Evolutionary conservation across 2,888 invertebrate species (phyloP).

Genomic region (Agrilus cyanescens): DNA sequence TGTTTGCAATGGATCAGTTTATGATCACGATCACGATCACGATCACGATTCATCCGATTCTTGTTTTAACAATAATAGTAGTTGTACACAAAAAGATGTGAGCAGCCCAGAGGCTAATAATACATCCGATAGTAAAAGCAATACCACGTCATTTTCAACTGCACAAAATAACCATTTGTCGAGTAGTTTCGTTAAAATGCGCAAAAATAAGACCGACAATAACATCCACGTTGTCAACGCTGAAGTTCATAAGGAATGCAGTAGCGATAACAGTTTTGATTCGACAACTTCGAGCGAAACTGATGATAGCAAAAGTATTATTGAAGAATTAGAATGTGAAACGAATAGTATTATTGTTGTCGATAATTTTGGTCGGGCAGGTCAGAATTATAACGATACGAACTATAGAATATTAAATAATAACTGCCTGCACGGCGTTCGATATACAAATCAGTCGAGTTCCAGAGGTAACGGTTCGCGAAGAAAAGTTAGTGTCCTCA

Average conservation of each 20-base stretch:
- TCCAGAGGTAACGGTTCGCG: conserved; percentile 24
- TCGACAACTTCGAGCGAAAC: conserved; percentile 3
- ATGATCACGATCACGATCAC: too few relatives aligned
- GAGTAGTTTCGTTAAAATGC: background rate
- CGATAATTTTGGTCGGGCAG: conserved; percentile 9
- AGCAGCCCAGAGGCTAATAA: too few relatives aligned
- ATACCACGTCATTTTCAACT: too few relatives aligned
- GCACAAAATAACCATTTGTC: too few relatives aligned
- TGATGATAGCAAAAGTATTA: conserved; percentile 5
- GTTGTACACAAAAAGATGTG: too few relatives aligned
- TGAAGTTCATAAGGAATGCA: conserved; percentile 18
- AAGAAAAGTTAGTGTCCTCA: conserved; percentile 29
- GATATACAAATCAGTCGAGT: conserved; percentile 21
- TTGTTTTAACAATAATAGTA: too few relatives aligned
- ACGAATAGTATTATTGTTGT: conserved; percentile 10
- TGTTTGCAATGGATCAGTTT: too few relatives aligned
- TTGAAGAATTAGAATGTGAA: conserved; percentile 4
- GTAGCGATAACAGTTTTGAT: conserved; percentile 7
- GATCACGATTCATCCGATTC: too few relatives aligned
- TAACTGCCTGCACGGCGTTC: conserved; percentile 7
- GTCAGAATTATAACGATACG: conserved; percentile 8
- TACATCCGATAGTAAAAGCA: too few relatives aligned
- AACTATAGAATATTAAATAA: conserved; percentile 1
- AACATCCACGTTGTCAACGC: conserved; percentile 13
- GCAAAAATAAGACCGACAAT: conserved; percentile 5